Base-by-base conservation (phyloP, 2,888 invertebrate species). In the Candidula unifasciata region DNA sequence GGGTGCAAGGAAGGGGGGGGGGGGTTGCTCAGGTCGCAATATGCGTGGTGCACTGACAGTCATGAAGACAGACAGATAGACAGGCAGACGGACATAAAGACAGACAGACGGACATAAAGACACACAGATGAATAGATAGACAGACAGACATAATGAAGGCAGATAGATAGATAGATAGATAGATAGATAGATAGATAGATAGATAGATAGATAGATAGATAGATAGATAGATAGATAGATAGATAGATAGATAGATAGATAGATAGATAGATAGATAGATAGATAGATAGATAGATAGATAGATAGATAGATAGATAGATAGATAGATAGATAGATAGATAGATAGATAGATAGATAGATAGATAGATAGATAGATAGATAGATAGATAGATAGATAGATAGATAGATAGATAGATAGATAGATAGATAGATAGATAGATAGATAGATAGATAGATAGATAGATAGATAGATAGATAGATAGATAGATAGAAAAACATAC, bases 51-150 rank as follows among this genome's bases (percentile, higher is more conserved):
- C n/a, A n/a, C n/a, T n/a, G n/a, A n/a, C n/a, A n/a, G n/a, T n/a
- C n/a, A n/a, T n/a, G n/a, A n/a, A n/a, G n/a, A n/a, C n/a, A n/a
- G n/a, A 69, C 35, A 57, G 79, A 66, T 64, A 30, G 80, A 73
- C 30, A 52, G 80, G 21, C 52, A 35, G 81, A 60, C 16, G 10
- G 81, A 60, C 52, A 60, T 60, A 73, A 52, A 73, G 73, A 57
- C 35, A 60, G 60, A 57, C 3, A 33, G 57, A 60, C 24, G 35
- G 24, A 24, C 3, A 35, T 18, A 24, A 2, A 35, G 44, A 24
- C 3, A 21, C 24, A 35, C 5, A 35, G 71, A 18, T 24, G 35
- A 37, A 35, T 35, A 35, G 33, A 35, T 35, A 18, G 71, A 35
- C 18, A 35, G 35, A 16, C 35, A 35, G 44, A 37, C 18, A 44